Conservation (phyloP, 2,888 invertebrate species). For the Noctua comes region DNA sequence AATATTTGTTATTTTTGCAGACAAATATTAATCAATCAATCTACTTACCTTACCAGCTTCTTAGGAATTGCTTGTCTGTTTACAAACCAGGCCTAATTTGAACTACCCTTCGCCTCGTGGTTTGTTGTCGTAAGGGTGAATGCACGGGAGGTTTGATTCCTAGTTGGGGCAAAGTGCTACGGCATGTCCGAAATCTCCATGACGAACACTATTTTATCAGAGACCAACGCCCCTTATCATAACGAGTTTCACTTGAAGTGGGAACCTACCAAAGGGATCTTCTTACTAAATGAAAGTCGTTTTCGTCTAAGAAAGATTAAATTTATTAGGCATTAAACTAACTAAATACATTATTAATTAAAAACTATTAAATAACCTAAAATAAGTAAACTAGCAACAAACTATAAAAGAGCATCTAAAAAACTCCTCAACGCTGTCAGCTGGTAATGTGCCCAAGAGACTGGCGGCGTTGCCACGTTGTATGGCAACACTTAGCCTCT, state of each 20-base stretch:
- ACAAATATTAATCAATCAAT: background rate
- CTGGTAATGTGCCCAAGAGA: too few species aligned
- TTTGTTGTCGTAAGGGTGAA: background rate
- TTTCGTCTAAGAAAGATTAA: too few species aligned
- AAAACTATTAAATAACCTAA: too few species aligned
- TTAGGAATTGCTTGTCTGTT: background rate
- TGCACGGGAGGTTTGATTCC: background rate
- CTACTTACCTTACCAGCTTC: background rate
- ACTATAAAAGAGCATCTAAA: too few species aligned
- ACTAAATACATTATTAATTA: too few species aligned
- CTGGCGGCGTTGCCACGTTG: too few species aligned
- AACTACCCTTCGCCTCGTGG: background rate
- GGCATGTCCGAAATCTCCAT: background rate
- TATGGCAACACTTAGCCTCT: too few species aligned
- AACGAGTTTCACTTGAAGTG: too few species aligned
- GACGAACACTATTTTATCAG: background rate
- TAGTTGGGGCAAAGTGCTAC: too few species aligned
- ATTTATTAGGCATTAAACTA: too few species aligned
- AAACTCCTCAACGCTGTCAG: too few species aligned
- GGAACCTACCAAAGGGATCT: background rate
- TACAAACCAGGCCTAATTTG: background rate
- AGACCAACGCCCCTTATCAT: background rate
- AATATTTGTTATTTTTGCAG: slow-evolving; percentile 46
- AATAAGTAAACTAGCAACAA: too few species aligned
- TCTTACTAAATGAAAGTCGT: background rate